Percentiles rank a stretch among this genome's conserved stretches.
These are phyloP conservation scores for Neria commutata DNA, from an alignment of 2,888 invertebrate genomes.

Conservation along the genomic window DNA sequence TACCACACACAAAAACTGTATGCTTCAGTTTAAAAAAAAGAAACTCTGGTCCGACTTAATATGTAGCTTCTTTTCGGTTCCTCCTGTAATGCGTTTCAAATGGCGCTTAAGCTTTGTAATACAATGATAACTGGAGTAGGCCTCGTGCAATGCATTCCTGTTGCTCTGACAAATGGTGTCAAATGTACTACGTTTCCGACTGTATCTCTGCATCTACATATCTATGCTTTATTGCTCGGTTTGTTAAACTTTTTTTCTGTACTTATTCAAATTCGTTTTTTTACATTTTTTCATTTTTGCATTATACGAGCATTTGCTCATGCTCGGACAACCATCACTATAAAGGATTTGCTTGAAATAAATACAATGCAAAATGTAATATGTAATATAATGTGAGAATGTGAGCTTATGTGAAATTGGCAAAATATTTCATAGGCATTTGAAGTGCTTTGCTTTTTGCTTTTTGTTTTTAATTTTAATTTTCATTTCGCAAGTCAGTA, in stretches of 20 bases:
- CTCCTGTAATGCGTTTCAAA: no score
- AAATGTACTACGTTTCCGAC: background rate
- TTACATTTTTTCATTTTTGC: background rate
- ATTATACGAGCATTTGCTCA: no score
- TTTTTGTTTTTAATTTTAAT: constrained; percentile 22
- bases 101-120: no score
- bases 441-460: constrained; percentile 21
- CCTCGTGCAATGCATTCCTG: no score
- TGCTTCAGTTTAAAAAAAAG: no score
- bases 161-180: background rate
- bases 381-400: constrained; percentile 13
- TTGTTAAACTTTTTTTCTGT: background rate
- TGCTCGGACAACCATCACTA: background rate
- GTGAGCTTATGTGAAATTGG: background rate
- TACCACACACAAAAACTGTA: no score
- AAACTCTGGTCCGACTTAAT: no score
- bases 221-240: background rate
- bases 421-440: constrained; percentile 16
- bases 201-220: background rate
- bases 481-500: constrained; percentile 4
- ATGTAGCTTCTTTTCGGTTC: no score
- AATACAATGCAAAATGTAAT: background rate
- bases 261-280: background rate
- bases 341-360: background rate
- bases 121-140: no score